A percentile compares a stretch with the other conserved stretches of the same genome.
phyloP scores from a whole-genome alignment of 2,888 invertebrate genomes.

The Onchidella celtica region DNA sequence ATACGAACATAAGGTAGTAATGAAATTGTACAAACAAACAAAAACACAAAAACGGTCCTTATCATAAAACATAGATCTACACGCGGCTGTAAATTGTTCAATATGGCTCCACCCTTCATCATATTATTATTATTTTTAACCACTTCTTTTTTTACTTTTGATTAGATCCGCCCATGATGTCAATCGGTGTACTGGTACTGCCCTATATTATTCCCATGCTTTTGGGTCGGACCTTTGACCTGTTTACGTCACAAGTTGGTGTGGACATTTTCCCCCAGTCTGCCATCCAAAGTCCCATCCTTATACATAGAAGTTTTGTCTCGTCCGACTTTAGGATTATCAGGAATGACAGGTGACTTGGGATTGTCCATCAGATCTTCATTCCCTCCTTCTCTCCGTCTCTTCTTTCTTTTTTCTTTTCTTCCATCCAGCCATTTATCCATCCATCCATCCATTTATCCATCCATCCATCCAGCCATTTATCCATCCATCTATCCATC shows the following conservation, averaged over 20 bases:
- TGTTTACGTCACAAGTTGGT: constrained; percentile 50
- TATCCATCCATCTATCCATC: not conserved
- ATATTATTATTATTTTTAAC: too few relatives aligned
- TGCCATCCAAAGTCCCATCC: constrained; percentile 37
- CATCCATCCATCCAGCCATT: not conserved
- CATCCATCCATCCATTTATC: not conserved
- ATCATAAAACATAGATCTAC: too few relatives aligned
- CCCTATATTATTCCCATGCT: constrained; percentile 52
- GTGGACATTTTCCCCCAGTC: constrained; percentile 49
- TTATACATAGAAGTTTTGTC: constrained; percentile 49
- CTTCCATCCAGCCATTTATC: not conserved
- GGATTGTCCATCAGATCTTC: not conserved
- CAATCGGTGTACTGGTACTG: constrained; percentile 17
- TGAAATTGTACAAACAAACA: too few relatives aligned
- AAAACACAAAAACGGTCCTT: too few relatives aligned
- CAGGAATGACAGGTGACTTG: constrained; percentile 41
- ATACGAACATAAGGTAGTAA: too few relatives aligned
- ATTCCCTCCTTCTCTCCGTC: not conserved
- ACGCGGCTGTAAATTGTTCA: too few relatives aligned
- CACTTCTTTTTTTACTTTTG: not conserved
- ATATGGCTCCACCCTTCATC: too few relatives aligned
- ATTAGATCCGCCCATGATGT: constrained; percentile 2
- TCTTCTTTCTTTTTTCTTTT: too few relatives aligned
- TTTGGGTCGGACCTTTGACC: constrained; percentile 49
- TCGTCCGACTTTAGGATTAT: constrained; percentile 47